Base-by-base conservation (phyloP, 2,888 invertebrate species). In the Augochlorella aurata region DNA sequence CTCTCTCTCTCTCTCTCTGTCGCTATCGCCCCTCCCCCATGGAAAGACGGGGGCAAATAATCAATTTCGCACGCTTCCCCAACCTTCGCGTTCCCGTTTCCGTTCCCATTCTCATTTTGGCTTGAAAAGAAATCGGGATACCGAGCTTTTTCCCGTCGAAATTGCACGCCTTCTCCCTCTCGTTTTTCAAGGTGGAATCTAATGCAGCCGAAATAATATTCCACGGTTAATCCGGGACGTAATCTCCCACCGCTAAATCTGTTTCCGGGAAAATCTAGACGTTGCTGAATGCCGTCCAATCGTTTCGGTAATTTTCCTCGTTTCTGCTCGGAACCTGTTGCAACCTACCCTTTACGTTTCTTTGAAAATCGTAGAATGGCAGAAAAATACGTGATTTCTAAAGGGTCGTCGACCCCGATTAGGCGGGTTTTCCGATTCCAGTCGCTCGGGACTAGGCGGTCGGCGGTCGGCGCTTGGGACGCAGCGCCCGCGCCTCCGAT, bases 351-450 rank as follows among this genome's bases (percentile, higher is more conserved):
- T 29, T 3, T 1, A 29, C 29, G 29, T n/a, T 29, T 29, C 29
- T 29, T 29, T 3, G 2, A 29, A 29, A 29, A 29, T 29, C 29
- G 29, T 29, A 29, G 29, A 61, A 67, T 67, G 7, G 63, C 38
- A 5, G 1, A 44, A 44, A 44, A 14, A 16, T 44, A 63, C 2
- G 5, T 10, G 61, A 24, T 9, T 44, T 29, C 12, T 4, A 47
- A 58, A 10, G 12, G 80, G 71, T 78, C 78, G 18, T 68, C 45
- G 80, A 14, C 78, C 78, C 72, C 45, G 21, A 58, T 45, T 16
- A 49, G 49, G 44, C 50, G 44, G 71, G 58, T 71, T 78, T 75
- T 68, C 72, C 68, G 68, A 80, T 81, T 81, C 79, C 69, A 65
- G 49, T 68, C 61, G 72, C 38, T 69, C 18, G 18, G 29, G 29